Evolutionary conservation across 1,140 invertebrate genomes (phyloP).

Genomic region (Drosophila teissieri): DNA sequence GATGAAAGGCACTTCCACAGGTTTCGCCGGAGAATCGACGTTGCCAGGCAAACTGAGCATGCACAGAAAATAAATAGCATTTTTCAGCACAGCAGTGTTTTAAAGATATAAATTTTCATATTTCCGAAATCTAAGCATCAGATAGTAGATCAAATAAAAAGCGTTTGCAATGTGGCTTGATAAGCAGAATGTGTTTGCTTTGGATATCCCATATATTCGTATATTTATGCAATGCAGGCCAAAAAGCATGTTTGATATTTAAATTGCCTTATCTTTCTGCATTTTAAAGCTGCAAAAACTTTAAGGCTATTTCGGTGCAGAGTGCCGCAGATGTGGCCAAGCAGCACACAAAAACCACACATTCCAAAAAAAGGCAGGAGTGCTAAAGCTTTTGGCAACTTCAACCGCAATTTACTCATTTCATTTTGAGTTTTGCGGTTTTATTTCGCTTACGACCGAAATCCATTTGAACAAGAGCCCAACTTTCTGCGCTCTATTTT

Average conservation of each 20-base stretch:
- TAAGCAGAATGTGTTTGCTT: neutral
- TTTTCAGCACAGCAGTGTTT: neutral
- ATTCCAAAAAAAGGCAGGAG: constrained; percentile 17
- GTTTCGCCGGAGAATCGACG: neutral
- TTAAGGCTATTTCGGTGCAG: constrained; percentile 7
- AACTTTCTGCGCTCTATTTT: constrained; percentile 65
- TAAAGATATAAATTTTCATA: neutral
- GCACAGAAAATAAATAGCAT: constrained; percentile 8
- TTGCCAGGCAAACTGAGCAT: neutral
- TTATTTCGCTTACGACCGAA: constrained; percentile 75
- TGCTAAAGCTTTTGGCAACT: constrained; percentile 52
- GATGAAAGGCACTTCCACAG: constrained; percentile 17
- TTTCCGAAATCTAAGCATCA: neutral
- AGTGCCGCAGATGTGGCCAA: constrained; percentile 19
- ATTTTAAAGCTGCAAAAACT: neutral
- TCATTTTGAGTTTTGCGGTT: constrained; percentile 78
- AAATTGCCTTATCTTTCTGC: too few species aligned
- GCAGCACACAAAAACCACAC: constrained; percentile 14
- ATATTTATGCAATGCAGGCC: neutral
- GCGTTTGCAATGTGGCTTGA: neutral
- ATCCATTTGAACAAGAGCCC: constrained; percentile 68
- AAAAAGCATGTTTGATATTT: neutral
- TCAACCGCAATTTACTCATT: constrained; percentile 83
- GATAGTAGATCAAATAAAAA: neutral
- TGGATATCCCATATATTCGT: neutral